Evolutionary conservation across 1,140 invertebrate species (phyloP), one percentile per base, ranked within the genome.

Genomic region (Rhyacophila brunnea): DNA sequence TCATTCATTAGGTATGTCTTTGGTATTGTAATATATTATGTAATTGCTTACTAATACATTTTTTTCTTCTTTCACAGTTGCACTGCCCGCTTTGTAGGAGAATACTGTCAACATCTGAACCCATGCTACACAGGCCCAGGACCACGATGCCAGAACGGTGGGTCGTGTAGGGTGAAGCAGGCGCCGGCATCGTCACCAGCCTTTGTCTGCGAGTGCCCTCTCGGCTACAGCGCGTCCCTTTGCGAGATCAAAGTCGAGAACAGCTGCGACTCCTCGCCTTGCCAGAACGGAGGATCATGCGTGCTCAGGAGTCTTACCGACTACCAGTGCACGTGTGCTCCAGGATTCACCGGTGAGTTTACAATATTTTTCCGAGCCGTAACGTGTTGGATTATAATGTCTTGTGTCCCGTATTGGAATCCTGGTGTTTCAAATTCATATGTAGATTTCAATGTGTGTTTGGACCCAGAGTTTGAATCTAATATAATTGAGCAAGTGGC

Each of bases 41-140:
- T n/a, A n/a, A n/a, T n/a, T n/a, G n/a, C n/a, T n/a, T n/a, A n/a
- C 13, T 52, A 28, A 52, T 40, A 20, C 6, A 45, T 52, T 59
- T 58, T 68, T 67, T 71, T 67, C 67, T 77, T 78, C 77, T 76
- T 77, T 91, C 83, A 50, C 87, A 97, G 95, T 70, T 98, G 95
- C 74, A 91, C 92, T 53, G 85, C 90, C 14, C 85, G 88, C 71
- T 95, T 88, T 78, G 91, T 95, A 38, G 95, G 95, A 62, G 92
- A 96, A 72, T 96, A 93, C 78, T 98, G 95, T 71, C 90, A 97
- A 70, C 86, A 94, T 71, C 80, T 85, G 58, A 96, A 97, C 78
- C 95, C 95, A 0, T 98, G 95, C 74, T 85, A 91, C 68, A 93
- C 90, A 44, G 91, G 87, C 4, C 84, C 85, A 0, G 85, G 83